phyloP scores from a whole-genome alignment of 2,888 invertebrate species.

The Ephialtes manifestator region DNA sequence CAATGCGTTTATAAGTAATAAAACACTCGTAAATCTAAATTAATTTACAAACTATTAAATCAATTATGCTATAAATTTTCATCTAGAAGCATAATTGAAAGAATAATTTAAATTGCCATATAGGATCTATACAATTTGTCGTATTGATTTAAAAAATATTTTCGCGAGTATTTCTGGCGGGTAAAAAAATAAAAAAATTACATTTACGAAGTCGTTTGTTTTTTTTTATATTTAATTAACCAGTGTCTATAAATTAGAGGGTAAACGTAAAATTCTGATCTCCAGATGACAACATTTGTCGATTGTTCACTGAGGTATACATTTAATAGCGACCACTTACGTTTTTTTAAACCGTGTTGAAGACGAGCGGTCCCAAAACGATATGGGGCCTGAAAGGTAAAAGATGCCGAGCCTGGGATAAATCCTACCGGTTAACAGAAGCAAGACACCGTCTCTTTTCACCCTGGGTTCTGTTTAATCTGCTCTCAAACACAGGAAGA shows the following conservation, averaged over 20 bases:
- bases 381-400: constrained; percentile 55
- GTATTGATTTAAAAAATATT: too few species aligned
- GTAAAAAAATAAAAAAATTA: neutral
- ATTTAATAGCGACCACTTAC: neutral
- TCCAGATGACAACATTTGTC: neutral
- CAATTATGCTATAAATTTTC: too few species aligned
- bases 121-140: neutral
- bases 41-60: too few species aligned
- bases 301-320: neutral
- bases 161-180: too few species aligned
- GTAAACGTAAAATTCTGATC: neutral
- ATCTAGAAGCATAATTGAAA: too few species aligned
- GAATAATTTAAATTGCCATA: neutral
- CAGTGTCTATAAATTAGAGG: neutral
- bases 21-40: too few species aligned
- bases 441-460: constrained; percentile 31
- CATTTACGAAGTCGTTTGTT: neutral
- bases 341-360: constrained; percentile 25
- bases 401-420: constrained; percentile 54
- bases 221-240: neutral
- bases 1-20: too few species aligned
- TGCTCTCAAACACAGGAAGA: constrained; percentile 31
- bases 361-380: constrained; percentile 42
- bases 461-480: constrained; percentile 41
- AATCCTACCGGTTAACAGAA: constrained; percentile 56